These are phyloP conservation scores for Discoglossus pictus DNA, from an alignment of 2,797 vertebrate genomes.

Conservation along the genomic window DNA sequence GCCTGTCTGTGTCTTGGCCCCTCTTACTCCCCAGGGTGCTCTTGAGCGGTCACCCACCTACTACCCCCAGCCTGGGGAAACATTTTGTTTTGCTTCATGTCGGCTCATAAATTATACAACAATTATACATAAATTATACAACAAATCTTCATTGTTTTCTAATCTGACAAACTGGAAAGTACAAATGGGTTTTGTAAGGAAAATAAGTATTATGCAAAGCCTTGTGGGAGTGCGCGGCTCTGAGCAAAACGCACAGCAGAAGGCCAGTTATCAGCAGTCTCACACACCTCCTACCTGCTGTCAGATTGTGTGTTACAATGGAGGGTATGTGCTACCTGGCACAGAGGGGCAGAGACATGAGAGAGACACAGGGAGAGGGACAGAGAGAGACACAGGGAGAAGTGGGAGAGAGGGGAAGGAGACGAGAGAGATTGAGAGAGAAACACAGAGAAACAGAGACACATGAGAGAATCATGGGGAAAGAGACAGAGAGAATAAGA, in stretches of 20 bases:
- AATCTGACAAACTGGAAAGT: background rate
- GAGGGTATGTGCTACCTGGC: constrained; percentile 6
- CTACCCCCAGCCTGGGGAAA: background rate
- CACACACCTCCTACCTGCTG: constrained; percentile 2
- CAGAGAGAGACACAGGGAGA: too few relatives aligned
- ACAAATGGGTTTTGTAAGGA: constrained; percentile 16
- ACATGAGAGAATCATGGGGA: too few relatives aligned
- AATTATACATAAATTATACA: constrained; percentile 26
- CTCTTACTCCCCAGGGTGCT: too few relatives aligned
- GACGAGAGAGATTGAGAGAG: too few relatives aligned
- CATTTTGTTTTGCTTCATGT: constrained; percentile 14
- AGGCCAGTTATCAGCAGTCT: constrained; percentile 18
- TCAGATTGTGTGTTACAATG: background rate
- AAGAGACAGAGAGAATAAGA: too few relatives aligned
- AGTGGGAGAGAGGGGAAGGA: too few relatives aligned
- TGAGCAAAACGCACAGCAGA: background rate
- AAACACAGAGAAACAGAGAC: too few relatives aligned
- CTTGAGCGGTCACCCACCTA: too few relatives aligned
- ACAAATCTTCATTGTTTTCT: constrained; percentile 15
- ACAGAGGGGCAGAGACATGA: background rate
- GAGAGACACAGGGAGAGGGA: too few relatives aligned
- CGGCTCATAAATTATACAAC: constrained; percentile 37
- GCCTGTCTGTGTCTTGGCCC: too few relatives aligned
- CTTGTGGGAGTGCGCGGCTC: background rate
- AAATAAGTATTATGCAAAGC: constrained; percentile 1